Evolutionary conservation across 2,797 vertebrate species (phyloP).

Genomic region (Lycodopsis pacificus): DNA sequence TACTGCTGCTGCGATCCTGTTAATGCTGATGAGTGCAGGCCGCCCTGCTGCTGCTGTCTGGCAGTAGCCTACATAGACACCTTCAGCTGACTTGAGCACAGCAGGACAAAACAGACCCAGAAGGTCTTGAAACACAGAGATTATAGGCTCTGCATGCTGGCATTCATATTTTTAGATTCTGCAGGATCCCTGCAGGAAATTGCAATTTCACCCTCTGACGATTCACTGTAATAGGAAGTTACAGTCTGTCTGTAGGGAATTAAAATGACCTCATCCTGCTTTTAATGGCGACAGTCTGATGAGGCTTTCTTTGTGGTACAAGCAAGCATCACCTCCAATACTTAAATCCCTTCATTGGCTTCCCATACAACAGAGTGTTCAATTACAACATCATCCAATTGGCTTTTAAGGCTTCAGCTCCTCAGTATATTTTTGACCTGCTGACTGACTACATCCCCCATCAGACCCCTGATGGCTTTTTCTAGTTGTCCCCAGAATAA

Average conservation of each 20-base stretch:
- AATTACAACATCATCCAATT: background rate
- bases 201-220: background rate
- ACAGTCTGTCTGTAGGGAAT: background rate
- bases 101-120: background rate
- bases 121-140: background rate
- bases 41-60: conserved; percentile 12
- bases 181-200: background rate
- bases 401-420: background rate
- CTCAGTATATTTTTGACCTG: background rate
- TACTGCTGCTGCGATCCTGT: conserved; percentile 21
- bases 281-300: background rate
- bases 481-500: background rate
- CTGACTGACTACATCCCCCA: background rate
- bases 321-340: background rate
- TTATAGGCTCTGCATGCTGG: background rate
- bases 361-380: background rate
- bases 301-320: background rate
- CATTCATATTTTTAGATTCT: background rate
- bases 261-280: conserved; percentile 23
- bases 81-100: background rate
- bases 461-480: background rate
- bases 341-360: background rate
- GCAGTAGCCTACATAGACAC: background rate
- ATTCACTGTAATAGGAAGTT: background rate
- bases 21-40: conserved; percentile 34